Evolutionary conservation across 2,797 vertebrate species (phyloP), one percentile per base, ranked within the genome.

Genomic region (Melanotaenia pygmaea): DNA sequence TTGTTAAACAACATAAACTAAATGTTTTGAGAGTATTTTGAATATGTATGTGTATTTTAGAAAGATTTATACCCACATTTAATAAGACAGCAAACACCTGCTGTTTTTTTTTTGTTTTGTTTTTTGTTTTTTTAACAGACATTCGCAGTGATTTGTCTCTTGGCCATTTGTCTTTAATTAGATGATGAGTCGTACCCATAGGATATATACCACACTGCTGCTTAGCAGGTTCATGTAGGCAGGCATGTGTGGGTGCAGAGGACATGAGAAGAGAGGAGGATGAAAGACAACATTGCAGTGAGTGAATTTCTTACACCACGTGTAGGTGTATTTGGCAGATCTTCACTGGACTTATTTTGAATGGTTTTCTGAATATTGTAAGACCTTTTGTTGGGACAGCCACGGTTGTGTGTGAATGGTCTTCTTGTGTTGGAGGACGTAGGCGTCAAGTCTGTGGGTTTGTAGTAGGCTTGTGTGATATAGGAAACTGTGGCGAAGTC

Each of bases 321-420:
- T 81, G 85, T 88, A 77, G 89, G 90, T 34, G 78, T 77, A 60
- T 81, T 85, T 86, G 79, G 82, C 83, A 78, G 70, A 30, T 81
- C 79, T 79, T 77, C 77, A 64, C 34, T 50, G 68, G 74, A 82
- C 67, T 76, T 3, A 0, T 59, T 74, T 69, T 77, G 68, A 88
- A 73, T 74, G 77, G 72, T 74, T 76, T 72, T 74, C 65, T 73
- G 71, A 78, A 59, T 75, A 70, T 61, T 64, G 51, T 43, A 61
- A 67, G 81, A 82, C 74, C 58, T 86, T 74, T 70, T n/a, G 62
- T 70, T 70, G 53, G 76, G 45, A 54, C 58, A 72, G 70, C 53
- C 60, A 72, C 28, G 67, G 80, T 57, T 84, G 75, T 16, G n/a
- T 64, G 72, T 89, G 86, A 88, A 88, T 81, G 80, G 60, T 83